Evolutionary conservation across 1,140 invertebrate genomes (phyloP), one percentile per base, ranked within the genome.

Genomic region (Zaprionus inermis): DNA sequence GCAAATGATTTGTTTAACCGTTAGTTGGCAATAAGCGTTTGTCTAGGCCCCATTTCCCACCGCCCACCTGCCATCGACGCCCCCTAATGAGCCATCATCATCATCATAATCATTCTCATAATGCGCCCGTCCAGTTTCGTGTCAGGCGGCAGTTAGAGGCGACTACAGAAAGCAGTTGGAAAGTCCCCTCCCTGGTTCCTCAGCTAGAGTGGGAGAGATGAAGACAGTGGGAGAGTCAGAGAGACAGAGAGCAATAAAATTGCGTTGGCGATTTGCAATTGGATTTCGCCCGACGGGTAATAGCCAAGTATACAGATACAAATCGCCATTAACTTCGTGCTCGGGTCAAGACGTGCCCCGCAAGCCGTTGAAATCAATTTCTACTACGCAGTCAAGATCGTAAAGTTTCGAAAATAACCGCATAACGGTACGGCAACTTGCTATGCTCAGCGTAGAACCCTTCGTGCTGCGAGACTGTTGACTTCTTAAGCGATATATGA

Each of bases 1-100:
- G 57, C 52, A 56, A 69, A 58, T 49, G 52, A 58, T 65, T 71
- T 75, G 55, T 58, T 74, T 70, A 52, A 64, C 41, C 34, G 66
- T 70, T 46, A 75, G 49, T 54, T 41, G 55, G 24, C 44, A 63
- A 70, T 54, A 71, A 64, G 28, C 36, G 51, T 36, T 57, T 28
- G 24, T 28, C 24, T 28, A 28, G 24, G 1, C 24, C 24, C 24
- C 24, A 28, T 28, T 38, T 38, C 24, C 11, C 20, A 20, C 20
- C 28, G 46, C 72, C 60, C 68, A 76, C 60, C 67, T 70, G 34
- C 38, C 41, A 24, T 7, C 3, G 4, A 3, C 14, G 18, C 12
- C 5, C 12, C 16, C 3, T 60, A 69, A 65, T 65, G 57, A 51
- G 71, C 65, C 36, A 60, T 72, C 36, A 67, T 44, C 63, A 67